A percentile compares a stretch with the other conserved stretches of the same genome.
Evolutionary conservation across 2,888 invertebrate genomes (phyloP).

Genomic region (Papilio demoleus): DNA sequence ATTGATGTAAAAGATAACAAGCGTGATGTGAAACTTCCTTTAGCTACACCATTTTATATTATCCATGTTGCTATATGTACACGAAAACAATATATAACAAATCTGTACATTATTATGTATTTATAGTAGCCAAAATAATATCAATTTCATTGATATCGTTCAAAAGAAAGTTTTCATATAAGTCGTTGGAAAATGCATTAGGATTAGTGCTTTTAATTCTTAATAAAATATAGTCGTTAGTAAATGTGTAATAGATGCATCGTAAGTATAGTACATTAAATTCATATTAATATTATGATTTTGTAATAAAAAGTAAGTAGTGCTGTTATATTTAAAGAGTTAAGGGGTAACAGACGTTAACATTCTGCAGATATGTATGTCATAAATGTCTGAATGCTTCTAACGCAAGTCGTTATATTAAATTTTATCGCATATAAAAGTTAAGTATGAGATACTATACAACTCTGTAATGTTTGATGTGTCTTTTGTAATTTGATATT

Average conservation of each 20-base stretch:
- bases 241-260: conserved; percentile 1
- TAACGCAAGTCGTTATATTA: conserved; percentile 33
- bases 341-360: conserved; percentile 14
- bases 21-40: conserved; percentile 34
- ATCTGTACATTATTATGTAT: no score
- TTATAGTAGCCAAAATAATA: no score
- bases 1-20: conserved; percentile 34
- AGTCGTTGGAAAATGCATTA: not conserved
- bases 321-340: conserved; percentile 23
- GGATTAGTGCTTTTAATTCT: not conserved
- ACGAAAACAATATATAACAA: not conserved
- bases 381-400: conserved; percentile 31
- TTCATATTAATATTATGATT: conserved; percentile 15
- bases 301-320: conserved; percentile 11
- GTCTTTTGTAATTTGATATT: not conserved
- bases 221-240: not conserved
- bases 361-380: conserved; percentile 31
- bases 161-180: not conserved
- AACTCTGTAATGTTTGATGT: conserved; percentile 26
- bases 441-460: conserved; percentile 28
- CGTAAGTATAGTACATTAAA: conserved; percentile 4
- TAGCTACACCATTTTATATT: conserved; percentile 15
- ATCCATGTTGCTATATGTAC: not conserved
- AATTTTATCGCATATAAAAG: conserved; percentile 35
- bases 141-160: not conserved